These are phyloP conservation scores for Ectropis grisescens DNA, from an alignment of 1,140 invertebrate genomes.

Conservation along the genomic window DNA sequence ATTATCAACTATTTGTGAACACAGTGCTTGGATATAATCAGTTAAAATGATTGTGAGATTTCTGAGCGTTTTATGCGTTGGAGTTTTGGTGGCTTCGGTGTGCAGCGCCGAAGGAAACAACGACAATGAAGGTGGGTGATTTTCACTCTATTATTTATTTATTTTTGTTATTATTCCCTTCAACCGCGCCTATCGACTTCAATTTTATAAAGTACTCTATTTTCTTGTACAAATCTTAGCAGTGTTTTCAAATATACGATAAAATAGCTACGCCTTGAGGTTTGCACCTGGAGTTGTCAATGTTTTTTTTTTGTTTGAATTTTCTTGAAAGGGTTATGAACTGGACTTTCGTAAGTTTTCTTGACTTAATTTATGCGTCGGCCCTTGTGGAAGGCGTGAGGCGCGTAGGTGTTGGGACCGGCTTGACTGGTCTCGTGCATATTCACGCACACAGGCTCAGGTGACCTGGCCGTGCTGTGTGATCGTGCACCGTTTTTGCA, in stretches of 20 bases:
- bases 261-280: slow-evolving; percentile 1
- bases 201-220: too few relatives aligned
- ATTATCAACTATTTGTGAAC: slow-evolving; percentile 54
- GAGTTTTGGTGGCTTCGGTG: slow-evolving; percentile 56
- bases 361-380: too few relatives aligned
- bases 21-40: slow-evolving; percentile 42
- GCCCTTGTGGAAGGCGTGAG: too few relatives aligned
- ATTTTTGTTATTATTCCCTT: slow-evolving; percentile 16
- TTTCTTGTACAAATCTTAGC: too few relatives aligned
- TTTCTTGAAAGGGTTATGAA: slow-evolving; percentile 3
- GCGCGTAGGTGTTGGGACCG: slow-evolving; percentile 27
- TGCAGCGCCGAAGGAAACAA: slow-evolving; percentile 54
- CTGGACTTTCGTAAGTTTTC: background rate
- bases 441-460: slow-evolving; percentile 4
- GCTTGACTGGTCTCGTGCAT: slow-evolving; percentile 24
- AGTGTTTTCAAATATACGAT: too few relatives aligned
- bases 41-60: slow-evolving; percentile 67
- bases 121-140: slow-evolving; percentile 60
- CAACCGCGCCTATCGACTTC: too few relatives aligned
- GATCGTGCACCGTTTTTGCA: slow-evolving; percentile 14
- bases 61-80: slow-evolving; percentile 56
- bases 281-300: slow-evolving; percentile 2
- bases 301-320: slow-evolving; percentile 4
- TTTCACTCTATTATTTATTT: slow-evolving; percentile 35
- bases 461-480: slow-evolving; percentile 1